Conservation (phyloP, 2,888 invertebrate species). For the Troglohyphantes excavatus region DNA sequence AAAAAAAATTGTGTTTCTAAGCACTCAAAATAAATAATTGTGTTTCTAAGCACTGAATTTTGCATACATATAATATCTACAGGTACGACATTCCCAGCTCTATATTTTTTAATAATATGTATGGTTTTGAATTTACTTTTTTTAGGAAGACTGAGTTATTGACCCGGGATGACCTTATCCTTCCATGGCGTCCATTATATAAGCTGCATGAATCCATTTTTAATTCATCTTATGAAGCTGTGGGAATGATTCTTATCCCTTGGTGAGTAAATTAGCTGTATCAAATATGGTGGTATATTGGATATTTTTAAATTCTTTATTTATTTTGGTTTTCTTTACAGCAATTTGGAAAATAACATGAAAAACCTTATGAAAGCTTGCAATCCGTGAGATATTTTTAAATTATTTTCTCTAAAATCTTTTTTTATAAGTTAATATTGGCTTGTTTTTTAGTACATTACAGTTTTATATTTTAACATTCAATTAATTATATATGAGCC, state of each 20-base stretch:
- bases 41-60: no score
- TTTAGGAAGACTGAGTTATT: slow-evolving; percentile 89
- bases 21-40: no score
- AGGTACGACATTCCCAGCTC: no score
- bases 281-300: background rate
- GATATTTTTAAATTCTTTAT: background rate
- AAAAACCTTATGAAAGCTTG: slow-evolving; percentile 82
- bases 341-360: slow-evolving; percentile 83
- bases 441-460: no score
- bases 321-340: slow-evolving; percentile 80
- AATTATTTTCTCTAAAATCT: no score
- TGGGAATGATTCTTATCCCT: slow-evolving; percentile 73
- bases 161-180: slow-evolving; percentile 89
- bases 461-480: no score
- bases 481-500: no score
- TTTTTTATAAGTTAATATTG: no score
- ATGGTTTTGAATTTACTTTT: no score
- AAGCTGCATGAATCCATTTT: slow-evolving; percentile 84
- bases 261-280: slow-evolving; percentile 33
- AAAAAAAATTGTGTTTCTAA: no score
- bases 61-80: no score
- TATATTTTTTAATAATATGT: no score
- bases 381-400: slow-evolving; percentile 82
- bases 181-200: slow-evolving; percentile 94
- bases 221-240: slow-evolving; percentile 81